Conservation (phyloP, 1,140 invertebrate species). For the Drosophila tropicalis region DNA sequence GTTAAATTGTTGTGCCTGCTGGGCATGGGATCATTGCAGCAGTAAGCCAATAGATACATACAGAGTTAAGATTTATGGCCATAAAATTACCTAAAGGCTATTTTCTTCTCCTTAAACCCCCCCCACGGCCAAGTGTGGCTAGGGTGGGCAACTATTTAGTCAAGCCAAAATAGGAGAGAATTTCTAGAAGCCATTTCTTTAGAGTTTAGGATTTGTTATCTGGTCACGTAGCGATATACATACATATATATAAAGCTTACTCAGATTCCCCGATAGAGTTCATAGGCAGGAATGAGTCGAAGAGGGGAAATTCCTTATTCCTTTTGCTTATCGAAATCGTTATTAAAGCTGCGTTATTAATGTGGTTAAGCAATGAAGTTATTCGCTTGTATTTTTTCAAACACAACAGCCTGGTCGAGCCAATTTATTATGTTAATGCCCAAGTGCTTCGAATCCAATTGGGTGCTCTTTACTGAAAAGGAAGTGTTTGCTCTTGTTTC, state of each 20-base stretch:
- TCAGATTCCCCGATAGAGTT: not conserved
- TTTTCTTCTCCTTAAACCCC: constrained; percentile 27
- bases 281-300: not conserved
- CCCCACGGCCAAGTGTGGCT: not conserved
- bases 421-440: constrained; percentile 68
- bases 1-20: constrained; percentile 49
- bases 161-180: constrained; percentile 3
- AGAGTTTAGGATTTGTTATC: constrained; percentile 56
- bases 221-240: constrained; percentile 61
- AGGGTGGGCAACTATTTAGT: constrained; percentile 32
- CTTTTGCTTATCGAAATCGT: constrained; percentile 20
- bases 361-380: constrained; percentile 67
- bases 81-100: constrained; percentile 61
- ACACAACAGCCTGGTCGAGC: constrained; percentile 28
- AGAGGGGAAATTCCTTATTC: not conserved
- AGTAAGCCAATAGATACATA: constrained; percentile 49
- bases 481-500: constrained; percentile 48
- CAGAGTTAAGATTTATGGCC: constrained; percentile 63
- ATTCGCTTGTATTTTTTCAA: constrained; percentile 37
- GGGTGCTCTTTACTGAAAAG: constrained; percentile 14
- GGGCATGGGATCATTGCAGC: constrained; percentile 36
- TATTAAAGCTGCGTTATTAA: constrained; percentile 62
- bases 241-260: constrained; percentile 5
- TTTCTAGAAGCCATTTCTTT: not conserved
- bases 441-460: constrained; percentile 26